phyloP scores from a whole-genome alignment of 1,140 invertebrate species.

The Ostrea edulis region DNA sequence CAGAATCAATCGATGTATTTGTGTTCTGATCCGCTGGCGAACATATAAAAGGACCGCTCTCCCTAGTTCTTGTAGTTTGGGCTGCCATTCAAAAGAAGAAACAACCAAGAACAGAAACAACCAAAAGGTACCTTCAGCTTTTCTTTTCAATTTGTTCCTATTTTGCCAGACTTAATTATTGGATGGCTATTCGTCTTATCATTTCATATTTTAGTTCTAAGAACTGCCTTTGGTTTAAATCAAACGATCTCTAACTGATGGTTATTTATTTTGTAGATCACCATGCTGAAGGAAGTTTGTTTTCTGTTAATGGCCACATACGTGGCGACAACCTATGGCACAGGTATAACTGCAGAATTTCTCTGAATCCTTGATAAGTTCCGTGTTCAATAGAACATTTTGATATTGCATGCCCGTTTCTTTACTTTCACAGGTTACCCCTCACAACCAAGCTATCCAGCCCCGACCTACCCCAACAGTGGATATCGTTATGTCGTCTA shows the following conservation, averaged over 20 bases:
- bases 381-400: not conserved
- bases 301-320: slow-evolving; percentile 24
- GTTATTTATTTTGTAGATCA: not conserved
- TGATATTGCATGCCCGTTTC: not conserved
- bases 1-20: not conserved
- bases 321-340: not conserved
- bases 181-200: too few species aligned
- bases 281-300: slow-evolving; percentile 16
- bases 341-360: not conserved
- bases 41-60: not conserved
- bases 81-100: not conserved
- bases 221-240: too few species aligned
- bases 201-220: too few species aligned
- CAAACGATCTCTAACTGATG: too few species aligned
- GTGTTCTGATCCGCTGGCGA: not conserved
- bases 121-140: not conserved
- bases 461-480: not conserved
- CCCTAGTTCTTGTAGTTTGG: not conserved
- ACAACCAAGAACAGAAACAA: not conserved
- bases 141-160: not conserved
- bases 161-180: not conserved
- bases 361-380: not conserved
- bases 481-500: not conserved
- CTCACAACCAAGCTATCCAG: not conserved
- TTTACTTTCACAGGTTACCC: not conserved